Conservation (phyloP, 2,113 vertebrate genomes). For the Panthera uncia region DNA sequence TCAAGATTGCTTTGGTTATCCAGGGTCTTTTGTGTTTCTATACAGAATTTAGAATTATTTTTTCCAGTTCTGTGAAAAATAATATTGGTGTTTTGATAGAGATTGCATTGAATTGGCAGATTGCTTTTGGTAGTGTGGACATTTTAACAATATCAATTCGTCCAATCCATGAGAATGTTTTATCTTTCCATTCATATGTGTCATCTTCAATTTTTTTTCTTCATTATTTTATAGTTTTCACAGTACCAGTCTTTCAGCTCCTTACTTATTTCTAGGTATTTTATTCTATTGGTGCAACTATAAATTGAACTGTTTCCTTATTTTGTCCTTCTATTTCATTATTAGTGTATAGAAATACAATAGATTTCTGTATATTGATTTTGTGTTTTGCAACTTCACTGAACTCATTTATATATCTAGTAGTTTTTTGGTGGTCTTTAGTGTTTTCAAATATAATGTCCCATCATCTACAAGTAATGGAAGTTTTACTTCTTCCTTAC, state of each 20-base stretch:
- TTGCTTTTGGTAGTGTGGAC: not conserved
- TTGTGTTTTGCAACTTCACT: not conserved
- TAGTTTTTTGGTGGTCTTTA: not conserved
- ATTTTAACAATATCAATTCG: not conserved
- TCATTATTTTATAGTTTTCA: not conserved
- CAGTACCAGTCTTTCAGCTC: not conserved
- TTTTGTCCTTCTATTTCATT: not conserved
- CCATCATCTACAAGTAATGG: not conserved
- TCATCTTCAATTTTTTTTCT: not conserved
- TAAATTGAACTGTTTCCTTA: not conserved
- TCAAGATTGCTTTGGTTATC: not conserved
- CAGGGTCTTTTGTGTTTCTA: not conserved
- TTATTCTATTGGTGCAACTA: not conserved
- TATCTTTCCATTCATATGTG: not conserved
- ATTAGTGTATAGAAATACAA: not conserved
- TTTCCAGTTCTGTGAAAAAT: not conserved
- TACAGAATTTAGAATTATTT: not conserved
- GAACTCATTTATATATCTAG: not conserved
- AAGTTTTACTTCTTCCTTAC: not conserved
- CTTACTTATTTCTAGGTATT: not conserved
- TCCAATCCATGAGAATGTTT: not conserved
- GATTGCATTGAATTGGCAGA: not conserved
- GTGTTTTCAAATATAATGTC: not conserved
- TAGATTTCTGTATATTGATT: not conserved
- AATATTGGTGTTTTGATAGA: not conserved